These are phyloP conservation scores for Euzophera pinguis DNA, from an alignment of 2,888 invertebrate species.

Conservation along the genomic window DNA sequence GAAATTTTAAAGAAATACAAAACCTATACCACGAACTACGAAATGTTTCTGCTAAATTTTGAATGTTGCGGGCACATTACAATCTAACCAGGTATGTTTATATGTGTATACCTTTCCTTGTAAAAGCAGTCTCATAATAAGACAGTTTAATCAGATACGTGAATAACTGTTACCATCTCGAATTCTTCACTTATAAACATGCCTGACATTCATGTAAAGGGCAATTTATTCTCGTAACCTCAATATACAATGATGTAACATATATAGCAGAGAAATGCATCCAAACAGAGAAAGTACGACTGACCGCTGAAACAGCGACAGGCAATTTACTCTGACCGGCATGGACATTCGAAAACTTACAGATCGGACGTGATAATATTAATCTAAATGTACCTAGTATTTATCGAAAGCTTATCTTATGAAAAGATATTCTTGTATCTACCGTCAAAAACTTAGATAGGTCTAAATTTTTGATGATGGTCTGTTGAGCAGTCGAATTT, in stretches of 20 bases:
- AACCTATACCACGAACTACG: no score
- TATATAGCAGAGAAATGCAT: slow-evolving; percentile 26
- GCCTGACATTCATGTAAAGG: background rate
- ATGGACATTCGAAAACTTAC: background rate
- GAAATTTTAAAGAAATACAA: no score
- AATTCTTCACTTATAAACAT: background rate
- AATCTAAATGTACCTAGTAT: background rate
- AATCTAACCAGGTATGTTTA: no score
- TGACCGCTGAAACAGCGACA: slow-evolving; percentile 62
- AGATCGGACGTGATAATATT: background rate
- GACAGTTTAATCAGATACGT: background rate
- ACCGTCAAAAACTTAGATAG: no score
- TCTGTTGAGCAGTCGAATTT: no score
- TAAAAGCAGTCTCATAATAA: background rate
- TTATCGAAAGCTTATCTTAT: no score
- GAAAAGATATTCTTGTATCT: no score
- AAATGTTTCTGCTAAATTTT: no score
- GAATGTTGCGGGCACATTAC: no score
- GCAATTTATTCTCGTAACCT: background rate
- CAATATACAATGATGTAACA: background rate
- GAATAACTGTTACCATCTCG: background rate
- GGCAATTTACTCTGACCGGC: slow-evolving; percentile 36
- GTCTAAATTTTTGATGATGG: no score
- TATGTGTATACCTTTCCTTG: no score
- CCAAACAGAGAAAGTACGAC: slow-evolving; percentile 67